Conservation (phyloP, 2,113 vertebrate genomes). For the Hippocampus guttulatus region DNA sequence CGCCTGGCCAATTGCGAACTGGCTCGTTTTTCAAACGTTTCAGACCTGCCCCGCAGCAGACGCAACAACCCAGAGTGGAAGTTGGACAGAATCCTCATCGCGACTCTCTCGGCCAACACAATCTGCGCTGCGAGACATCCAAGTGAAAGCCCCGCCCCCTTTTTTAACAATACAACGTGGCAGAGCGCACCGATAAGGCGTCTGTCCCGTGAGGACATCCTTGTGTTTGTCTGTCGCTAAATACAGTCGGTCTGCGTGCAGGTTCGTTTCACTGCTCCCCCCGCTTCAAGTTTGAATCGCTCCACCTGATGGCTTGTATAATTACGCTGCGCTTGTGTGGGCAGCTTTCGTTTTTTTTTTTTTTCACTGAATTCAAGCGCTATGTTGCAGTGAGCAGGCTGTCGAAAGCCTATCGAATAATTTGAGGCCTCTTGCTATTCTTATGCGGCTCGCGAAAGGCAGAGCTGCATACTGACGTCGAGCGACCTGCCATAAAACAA, state of each 20-base stretch:
- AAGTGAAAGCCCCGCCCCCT: background rate
- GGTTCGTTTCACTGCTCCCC: background rate
- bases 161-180: slow-evolving; percentile 21
- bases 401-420: too few relatives aligned
- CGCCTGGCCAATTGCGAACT: slow-evolving; percentile 5
- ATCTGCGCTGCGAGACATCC: slow-evolving; percentile 15
- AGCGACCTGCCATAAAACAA: slow-evolving; percentile 52
- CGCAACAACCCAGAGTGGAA: background rate
- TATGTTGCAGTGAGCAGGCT: too few relatives aligned
- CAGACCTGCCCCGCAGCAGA: slow-evolving; percentile 8
- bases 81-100: slow-evolving; percentile 27
- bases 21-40: slow-evolving; percentile 2
- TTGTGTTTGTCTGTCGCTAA: slow-evolving; percentile 20
- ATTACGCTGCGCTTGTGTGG: background rate
- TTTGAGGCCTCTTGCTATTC: background rate
- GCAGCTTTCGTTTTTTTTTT: background rate
- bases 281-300: background rate
- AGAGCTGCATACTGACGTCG: slow-evolving; percentile 34
- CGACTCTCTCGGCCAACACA: slow-evolving; percentile 20
- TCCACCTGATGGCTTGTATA: background rate
- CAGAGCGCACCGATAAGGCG: background rate
- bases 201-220: background rate
- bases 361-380: background rate
- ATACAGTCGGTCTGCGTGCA: background rate
- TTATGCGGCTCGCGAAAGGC: background rate